A percentile compares a stretch with the other conserved stretches of the same genome.
Evolutionary conservation across 2,797 vertebrate genomes (phyloP).

Genomic region (Pseudomugil gertrudae): DNA sequence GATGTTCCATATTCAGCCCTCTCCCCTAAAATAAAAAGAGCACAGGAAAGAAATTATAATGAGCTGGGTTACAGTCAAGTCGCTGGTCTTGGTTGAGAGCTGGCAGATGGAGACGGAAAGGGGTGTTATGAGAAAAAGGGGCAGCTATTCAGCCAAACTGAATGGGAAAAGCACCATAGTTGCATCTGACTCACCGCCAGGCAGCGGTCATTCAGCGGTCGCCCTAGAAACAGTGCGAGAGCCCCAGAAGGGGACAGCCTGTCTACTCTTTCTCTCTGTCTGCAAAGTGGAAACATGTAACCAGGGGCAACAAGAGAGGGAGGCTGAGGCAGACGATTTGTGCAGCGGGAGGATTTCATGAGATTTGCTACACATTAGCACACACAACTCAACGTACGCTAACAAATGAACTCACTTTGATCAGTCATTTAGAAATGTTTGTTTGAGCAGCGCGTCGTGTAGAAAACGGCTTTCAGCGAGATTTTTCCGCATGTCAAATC

Average conservation of each 20-base stretch:
- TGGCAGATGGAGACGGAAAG: conserved; percentile 75
- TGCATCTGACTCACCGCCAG: conserved; percentile 75
- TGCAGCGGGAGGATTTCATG: conserved; percentile 55
- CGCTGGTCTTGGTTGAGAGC: conserved; percentile 60
- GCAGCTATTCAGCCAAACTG: conserved; percentile 73
- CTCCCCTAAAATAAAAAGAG: conserved; percentile 83
- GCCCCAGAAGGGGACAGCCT: conserved; percentile 64
- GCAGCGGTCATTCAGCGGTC: conserved; percentile 78
- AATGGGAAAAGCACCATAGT: conserved; percentile 68
- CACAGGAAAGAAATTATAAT: conserved; percentile 60
- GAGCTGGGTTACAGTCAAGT: conserved; percentile 51
- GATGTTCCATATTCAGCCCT: conserved; percentile 93
- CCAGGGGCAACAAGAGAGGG: conserved; percentile 64
- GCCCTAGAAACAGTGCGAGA: conserved; percentile 77
- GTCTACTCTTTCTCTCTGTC: conserved; percentile 46
- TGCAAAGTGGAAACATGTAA: conserved; percentile 61
- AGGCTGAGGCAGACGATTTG: conserved; percentile 48
- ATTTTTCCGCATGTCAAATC: conserved; percentile 51
- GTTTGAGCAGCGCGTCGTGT: conserved; percentile 29
- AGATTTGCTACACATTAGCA: conserved; percentile 26
- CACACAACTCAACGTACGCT: conserved; percentile 20
- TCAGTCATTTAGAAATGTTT: conserved; percentile 53
- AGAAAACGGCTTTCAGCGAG: conserved; percentile 51
- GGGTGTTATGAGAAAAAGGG: conserved; percentile 70
- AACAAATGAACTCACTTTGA: conserved; percentile 45